A percentile compares a stretch with the other conserved stretches of the same genome.
phyloP scores from a whole-genome alignment of 2,113 vertebrate species.

The Thomomys bottae region DNA sequence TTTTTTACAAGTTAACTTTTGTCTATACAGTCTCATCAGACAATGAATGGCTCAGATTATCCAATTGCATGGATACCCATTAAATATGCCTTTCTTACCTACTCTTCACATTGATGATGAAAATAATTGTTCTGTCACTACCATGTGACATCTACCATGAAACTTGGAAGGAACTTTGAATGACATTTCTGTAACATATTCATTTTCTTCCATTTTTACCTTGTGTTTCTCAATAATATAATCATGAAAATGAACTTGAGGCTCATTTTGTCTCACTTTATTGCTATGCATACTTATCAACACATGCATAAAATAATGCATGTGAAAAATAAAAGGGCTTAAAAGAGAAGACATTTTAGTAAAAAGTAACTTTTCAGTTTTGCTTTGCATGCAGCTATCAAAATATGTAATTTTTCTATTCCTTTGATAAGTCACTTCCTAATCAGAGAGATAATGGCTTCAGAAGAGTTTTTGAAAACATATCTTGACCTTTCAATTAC shows the following conservation, averaged over 20 bases:
- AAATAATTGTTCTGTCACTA: not conserved
- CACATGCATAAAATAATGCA: not conserved
- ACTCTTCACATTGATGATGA: not conserved
- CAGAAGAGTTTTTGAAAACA: not conserved
- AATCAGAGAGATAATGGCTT: not conserved
- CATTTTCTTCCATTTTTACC: not conserved
- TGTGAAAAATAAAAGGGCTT: not conserved
- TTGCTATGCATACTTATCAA: not conserved
- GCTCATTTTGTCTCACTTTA: not conserved
- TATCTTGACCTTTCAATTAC: not conserved
- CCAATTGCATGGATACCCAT: not conserved
- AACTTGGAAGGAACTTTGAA: not conserved
- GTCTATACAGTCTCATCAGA: not conserved
- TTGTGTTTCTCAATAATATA: not conserved
- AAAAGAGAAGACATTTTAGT: not conserved
- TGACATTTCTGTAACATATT: not conserved
- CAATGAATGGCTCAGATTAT: not conserved
- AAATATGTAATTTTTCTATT: conserved; percentile 8
- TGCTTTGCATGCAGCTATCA: not conserved
- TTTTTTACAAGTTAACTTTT: not conserved
- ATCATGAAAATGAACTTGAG: conserved; percentile 13
- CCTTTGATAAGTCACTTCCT: not conserved
- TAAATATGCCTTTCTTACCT: not conserved
- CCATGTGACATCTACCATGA: not conserved
- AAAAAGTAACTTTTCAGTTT: conserved; percentile 7